Evolutionary conservation across 2,888 invertebrate species (phyloP).

Genomic region (Polietes domitor): DNA sequence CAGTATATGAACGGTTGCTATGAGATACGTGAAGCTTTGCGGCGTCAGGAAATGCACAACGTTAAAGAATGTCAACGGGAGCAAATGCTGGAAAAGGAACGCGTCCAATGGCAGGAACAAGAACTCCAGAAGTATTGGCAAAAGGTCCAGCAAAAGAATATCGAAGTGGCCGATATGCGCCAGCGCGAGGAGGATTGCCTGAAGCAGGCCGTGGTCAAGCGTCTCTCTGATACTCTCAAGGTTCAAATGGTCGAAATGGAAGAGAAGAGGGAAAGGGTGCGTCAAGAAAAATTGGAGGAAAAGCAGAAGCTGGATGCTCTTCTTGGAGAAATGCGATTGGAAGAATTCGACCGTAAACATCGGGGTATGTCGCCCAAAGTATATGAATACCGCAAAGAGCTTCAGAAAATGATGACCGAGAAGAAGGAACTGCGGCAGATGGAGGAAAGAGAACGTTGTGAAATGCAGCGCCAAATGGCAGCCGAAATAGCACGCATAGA

Average conservation of each 20-base stretch:
- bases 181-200: constrained; percentile 69
- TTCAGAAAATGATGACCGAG: constrained; percentile 70
- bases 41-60: constrained; percentile 72
- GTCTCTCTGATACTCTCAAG: constrained; percentile 68
- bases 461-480: constrained; percentile 72
- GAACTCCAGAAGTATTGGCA: constrained; percentile 73
- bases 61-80: constrained; percentile 74
- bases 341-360: constrained; percentile 70
- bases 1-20: constrained; percentile 77
- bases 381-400: constrained; percentile 71
- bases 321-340: constrained; percentile 70
- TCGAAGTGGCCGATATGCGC: constrained; percentile 67
- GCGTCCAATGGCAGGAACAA: constrained; percentile 69
- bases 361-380: constrained; percentile 32
- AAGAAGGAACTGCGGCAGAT: constrained; percentile 62
- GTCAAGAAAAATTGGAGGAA: constrained; percentile 68
- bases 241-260: constrained; percentile 67
- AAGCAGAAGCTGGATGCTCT: constrained; percentile 67
- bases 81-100: constrained; percentile 76
- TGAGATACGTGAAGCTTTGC: constrained; percentile 76
- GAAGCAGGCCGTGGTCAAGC: constrained; percentile 69
- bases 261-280: constrained; percentile 61
- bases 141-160: constrained; percentile 70
- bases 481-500: constrained; percentile 72
- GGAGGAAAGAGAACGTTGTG: constrained; percentile 67